Base-by-base conservation (phyloP, 1,140 invertebrate genomes). In the Helicorthomorpha holstii region DNA sequence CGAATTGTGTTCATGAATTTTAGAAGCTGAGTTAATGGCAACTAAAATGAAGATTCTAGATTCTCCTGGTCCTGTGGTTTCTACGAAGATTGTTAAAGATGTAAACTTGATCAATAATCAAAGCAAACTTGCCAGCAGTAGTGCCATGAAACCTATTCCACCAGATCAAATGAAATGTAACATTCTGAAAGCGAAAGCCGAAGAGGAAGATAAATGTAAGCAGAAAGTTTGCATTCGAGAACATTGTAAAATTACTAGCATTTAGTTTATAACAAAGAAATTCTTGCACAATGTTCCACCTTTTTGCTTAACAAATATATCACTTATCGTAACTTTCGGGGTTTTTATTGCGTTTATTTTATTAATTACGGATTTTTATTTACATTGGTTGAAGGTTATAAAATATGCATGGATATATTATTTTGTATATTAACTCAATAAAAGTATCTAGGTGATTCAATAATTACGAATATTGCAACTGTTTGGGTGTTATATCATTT, bases 101-200 rank as follows among this genome's bases (percentile, higher is more conserved):
- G 59, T 70, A 1, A 71, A 71, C 56, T 62, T 71, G 48, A 66
- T 70, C 34, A 74, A 75, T 58, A 75, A 75, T 53, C 71, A 74
- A 57, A 60, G 61, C 43, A 49, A 50, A 24, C 57, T 71, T 54
- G 64, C 70, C 57, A 59, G 59, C 49, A 54, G 62, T 47, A 60
- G 64, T 21, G 74, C 72, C 22, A 75, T 75, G 25, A 76, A 77
- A 58, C 78, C 78, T 12, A 72, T 92, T 29, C 85, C 86, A 29
- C 82, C 84, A 1, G 85, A 89, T 54, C 83, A 90, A 60, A 76
- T 93, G 45, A 94, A 94, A 69, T 93, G 88, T 68, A 95, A 94
- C 71, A 93, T 94, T 64, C 69, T 92, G 27, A 94, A 94, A 75
- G 87, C 62, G 7, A 63, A 62, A 50, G 55, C 58, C 10, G 63